These are phyloP conservation scores for Aphelenchoides avenae DNA, from an alignment of 1,140 invertebrate genomes.

Conservation along the genomic window DNA sequence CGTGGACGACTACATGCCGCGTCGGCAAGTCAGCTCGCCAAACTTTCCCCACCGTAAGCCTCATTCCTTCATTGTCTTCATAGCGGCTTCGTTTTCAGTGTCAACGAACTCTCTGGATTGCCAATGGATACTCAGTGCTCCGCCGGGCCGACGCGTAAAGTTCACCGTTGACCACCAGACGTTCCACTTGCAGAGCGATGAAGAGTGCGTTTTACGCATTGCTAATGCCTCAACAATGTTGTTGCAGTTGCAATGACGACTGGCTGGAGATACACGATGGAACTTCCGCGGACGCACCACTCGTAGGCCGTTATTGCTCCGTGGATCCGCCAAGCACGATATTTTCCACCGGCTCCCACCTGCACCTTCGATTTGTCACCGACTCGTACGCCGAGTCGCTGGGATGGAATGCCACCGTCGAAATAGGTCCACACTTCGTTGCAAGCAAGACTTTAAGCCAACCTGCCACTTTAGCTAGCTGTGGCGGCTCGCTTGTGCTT, in stretches of 20 bases:
- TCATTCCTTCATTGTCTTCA: slow-evolving; percentile 1
- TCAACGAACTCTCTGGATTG: slow-evolving; percentile 49
- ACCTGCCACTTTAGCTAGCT: slow-evolving; percentile 35
- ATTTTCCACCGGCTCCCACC: slow-evolving; percentile 47
- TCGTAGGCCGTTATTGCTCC: slow-evolving; percentile 47
- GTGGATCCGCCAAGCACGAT: slow-evolving; percentile 42
- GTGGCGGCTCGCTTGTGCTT: slow-evolving; percentile 49
- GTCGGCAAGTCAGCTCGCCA: slow-evolving; percentile 29
- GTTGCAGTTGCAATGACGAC: slow-evolving; percentile 42
- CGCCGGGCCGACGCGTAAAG: slow-evolving; percentile 49
- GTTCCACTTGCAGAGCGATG: slow-evolving; percentile 30
- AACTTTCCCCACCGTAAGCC: slow-evolving; percentile 40
- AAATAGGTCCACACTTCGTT: slow-evolving; percentile 35
- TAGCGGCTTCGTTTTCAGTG: slow-evolving; percentile 20
- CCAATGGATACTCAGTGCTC: slow-evolving; percentile 42
- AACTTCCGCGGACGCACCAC: slow-evolving; percentile 30
- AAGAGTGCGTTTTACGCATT: slow-evolving; percentile 6
- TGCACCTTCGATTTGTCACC: slow-evolving; percentile 47
- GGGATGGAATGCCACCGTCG: slow-evolving; percentile 45
- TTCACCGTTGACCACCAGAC: slow-evolving; percentile 49
- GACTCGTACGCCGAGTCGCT: slow-evolving; percentile 33
- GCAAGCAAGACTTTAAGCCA: background rate
- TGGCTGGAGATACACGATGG: slow-evolving; percentile 53
- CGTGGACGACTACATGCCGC: slow-evolving; percentile 42
- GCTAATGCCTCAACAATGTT: background rate